phyloP scores from a whole-genome alignment of 2,797 vertebrate genomes.

The Sardinella longiceps region DNA sequence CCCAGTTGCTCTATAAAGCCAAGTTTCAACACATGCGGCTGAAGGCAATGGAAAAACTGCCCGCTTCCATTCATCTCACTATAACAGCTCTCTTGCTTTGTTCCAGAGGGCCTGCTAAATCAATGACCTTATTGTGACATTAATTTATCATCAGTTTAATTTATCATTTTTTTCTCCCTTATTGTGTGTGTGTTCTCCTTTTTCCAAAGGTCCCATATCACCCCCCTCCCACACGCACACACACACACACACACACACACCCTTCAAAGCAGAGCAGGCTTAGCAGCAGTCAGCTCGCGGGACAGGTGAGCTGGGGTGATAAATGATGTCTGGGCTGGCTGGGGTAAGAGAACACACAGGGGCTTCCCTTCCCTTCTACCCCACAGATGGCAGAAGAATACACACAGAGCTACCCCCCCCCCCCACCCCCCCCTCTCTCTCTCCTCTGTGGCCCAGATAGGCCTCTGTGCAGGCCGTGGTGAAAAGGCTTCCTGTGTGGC shows the following conservation, averaged over 20 bases:
- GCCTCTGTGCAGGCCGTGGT: background rate
- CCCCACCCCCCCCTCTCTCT: background rate
- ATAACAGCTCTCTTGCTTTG: conserved; percentile 32
- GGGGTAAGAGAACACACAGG: conserved; percentile 30
- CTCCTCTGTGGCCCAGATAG: background rate
- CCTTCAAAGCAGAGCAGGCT: conserved; percentile 32
- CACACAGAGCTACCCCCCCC: conserved; percentile 1
- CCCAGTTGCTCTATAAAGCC: conserved; percentile 9
- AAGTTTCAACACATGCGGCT: conserved; percentile 20
- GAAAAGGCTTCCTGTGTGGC: background rate
- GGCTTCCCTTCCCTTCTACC: background rate
- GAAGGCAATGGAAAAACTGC: conserved; percentile 30
- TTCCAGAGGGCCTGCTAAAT: conserved; percentile 43
- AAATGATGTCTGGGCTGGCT: conserved; percentile 48
- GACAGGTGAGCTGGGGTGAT: conserved; percentile 52
- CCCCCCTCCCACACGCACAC: background rate
- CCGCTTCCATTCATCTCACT: conserved; percentile 38
- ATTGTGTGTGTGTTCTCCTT: conserved; percentile 43
- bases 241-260: too few relatives aligned
- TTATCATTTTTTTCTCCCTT: conserved; percentile 18
- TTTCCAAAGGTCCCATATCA: conserved; percentile 32
- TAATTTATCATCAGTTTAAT: conserved; percentile 48
- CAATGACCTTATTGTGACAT: conserved; percentile 53
- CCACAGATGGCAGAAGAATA: conserved; percentile 39
- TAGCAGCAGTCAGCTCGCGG: conserved; percentile 31